Evolutionary conservation across 2,797 vertebrate species (phyloP), one percentile per base, ranked within the genome.

Genomic region (Centroberyx gerrardi): DNA sequence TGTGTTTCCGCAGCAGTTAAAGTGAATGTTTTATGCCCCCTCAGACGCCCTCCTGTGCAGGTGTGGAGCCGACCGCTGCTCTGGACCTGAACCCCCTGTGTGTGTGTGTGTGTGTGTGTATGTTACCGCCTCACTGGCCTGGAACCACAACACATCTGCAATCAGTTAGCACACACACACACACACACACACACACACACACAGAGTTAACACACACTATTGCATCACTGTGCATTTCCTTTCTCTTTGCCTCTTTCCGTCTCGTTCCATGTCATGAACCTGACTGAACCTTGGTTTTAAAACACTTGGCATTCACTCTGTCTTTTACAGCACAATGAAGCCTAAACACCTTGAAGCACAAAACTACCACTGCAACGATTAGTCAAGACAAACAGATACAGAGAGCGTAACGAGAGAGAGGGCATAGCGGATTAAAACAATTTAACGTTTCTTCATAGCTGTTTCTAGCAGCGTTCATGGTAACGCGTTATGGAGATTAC

Each of bases 61-160:
- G 89, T 93, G 90, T 85, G 82, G 81, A 87, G 72, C 70, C 17
- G 68, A 65, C 80, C 73, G 72, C 82, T 89, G 87, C 81, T 87
- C 74, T 60, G 62, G 55, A 80, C 83, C 80, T 82, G 73, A 71
- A 80, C 68, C 64, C 79, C 69, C 9, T 67, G 55, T 69, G 52
- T 65, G 63, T 64, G 62, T 76, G 58, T 73, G 66, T 58, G 49
- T 64, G 62, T 64, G 62, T 62, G 22, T 66, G 63, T 53, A 48
- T 65, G 46, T 61, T 86, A 72, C 69, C 3, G 67, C 69, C 73
- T 83, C 62, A 62, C 63, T 84, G 70, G 73, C 84, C 82, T 87
- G 69, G 72, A 90, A 83, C 81, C 73, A 74, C 75, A 79, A 80
- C 89, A 91, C 94, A 94, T 94, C 90, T 95, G 93, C 64, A 81